phyloP scores from a whole-genome alignment of 2,888 invertebrate species.

The Rotaria magnacalcarata region DNA sequence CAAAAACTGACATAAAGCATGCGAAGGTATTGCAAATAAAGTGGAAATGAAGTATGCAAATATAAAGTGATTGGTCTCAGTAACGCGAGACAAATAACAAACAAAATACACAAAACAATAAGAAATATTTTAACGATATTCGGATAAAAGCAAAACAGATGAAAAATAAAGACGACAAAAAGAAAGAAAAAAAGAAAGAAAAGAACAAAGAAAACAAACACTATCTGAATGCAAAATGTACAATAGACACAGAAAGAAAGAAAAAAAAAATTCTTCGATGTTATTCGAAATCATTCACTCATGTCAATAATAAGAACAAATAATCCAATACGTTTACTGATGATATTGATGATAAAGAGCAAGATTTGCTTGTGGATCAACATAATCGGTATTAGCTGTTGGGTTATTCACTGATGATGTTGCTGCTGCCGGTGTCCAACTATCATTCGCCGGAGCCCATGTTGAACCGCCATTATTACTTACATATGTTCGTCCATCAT shows the following conservation, averaged over 20 bases:
- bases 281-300: not conserved
- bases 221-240: conserved; percentile 9
- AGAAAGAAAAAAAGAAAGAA: not conserved
- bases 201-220: not conserved
- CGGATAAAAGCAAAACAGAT: not conserved
- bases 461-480: conserved; percentile 13
- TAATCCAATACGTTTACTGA: not conserved
- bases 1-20: not conserved
- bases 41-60: not conserved
- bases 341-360: not conserved
- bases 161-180: not conserved
- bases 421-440: not conserved
- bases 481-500: not conserved
- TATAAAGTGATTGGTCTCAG: not conserved
- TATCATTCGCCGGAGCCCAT: not conserved
- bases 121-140: not conserved
- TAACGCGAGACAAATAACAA: not conserved
- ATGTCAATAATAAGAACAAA: not conserved
- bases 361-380: not conserved
- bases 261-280: not conserved
- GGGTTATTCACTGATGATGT: not conserved
- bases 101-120: not conserved
- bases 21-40: not conserved
- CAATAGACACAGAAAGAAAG: not conserved
- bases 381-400: not conserved